A percentile compares a stretch with the other conserved stretches of the same genome.
Conservation (phyloP, 2,797 vertebrate species). For the Phataginus tetradactyla region DNA sequence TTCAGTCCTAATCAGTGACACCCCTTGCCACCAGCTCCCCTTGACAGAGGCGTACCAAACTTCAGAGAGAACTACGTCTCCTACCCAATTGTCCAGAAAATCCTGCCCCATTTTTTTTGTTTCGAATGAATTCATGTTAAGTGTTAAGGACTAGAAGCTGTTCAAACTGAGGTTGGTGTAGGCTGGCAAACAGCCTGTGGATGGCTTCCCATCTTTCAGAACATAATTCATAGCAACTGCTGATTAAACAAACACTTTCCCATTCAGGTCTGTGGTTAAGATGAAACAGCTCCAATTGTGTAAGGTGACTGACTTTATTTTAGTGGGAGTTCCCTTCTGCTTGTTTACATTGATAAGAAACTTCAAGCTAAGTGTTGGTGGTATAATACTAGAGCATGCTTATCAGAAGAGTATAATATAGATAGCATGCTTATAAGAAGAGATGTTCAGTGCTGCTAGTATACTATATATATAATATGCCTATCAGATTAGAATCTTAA, state of each 20-base stretch:
- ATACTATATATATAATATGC: background rate
- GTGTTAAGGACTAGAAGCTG: background rate
- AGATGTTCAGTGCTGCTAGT: background rate
- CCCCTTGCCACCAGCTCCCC: background rate
- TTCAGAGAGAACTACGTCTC: background rate
- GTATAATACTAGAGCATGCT: background rate
- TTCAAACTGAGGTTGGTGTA: background rate
- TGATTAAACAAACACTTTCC: constrained; percentile 20
- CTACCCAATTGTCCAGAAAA: background rate
- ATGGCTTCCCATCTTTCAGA: background rate
- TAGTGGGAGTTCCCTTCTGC: constrained; percentile 11
- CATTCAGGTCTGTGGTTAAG: background rate
- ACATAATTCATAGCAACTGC: background rate
- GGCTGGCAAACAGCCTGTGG: background rate
- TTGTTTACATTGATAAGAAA: constrained; percentile 34
- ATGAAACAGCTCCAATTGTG: background rate
- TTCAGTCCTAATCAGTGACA: background rate
- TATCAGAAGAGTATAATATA: background rate
- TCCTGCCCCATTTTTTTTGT: background rate
- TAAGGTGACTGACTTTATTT: constrained; percentile 15
- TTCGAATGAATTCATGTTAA: background rate
- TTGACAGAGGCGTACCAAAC: background rate
- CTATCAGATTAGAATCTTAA: background rate
- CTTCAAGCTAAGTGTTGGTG: background rate
- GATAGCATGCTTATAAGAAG: background rate